phyloP scores from a whole-genome alignment of 2,888 invertebrate genomes.

The Pelosia muscerda region DNA sequence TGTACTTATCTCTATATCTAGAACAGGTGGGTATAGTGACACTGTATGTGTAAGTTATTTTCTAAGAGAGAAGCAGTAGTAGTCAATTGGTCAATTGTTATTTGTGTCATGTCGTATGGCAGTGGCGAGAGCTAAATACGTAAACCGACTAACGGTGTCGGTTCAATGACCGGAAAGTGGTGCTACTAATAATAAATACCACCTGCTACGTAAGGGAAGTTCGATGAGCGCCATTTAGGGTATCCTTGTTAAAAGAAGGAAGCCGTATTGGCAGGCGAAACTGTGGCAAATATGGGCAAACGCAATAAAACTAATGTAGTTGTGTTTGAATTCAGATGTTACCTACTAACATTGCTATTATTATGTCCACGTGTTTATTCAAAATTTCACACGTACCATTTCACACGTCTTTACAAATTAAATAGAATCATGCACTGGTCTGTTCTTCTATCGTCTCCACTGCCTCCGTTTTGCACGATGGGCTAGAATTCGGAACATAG shows the following conservation, averaged over 20 bases:
- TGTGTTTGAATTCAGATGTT: not conserved
- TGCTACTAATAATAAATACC: conserved; percentile 80
- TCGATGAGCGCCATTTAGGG: conserved; percentile 60
- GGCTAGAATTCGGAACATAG: too few species aligned
- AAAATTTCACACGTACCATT: too few species aligned
- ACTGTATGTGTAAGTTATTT: not conserved
- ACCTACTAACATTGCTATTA: not conserved
- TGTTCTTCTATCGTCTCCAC: too few species aligned
- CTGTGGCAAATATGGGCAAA: conserved; percentile 39
- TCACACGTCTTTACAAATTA: too few species aligned
- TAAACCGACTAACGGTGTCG: conserved; percentile 81
- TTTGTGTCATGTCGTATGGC: conserved; percentile 80
- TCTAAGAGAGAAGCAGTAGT: conserved; percentile 51
- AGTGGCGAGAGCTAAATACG: conserved; percentile 79
- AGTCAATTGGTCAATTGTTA: conserved; percentile 78
- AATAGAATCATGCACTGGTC: too few species aligned
- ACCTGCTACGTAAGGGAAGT: conserved; percentile 77
- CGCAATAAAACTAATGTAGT: conserved; percentile 23
- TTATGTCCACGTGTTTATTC: not conserved
- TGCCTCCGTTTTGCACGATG: too few species aligned
- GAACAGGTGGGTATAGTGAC: conserved; percentile 8
- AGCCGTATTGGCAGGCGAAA: conserved; percentile 36
- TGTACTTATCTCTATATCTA: conserved; percentile 40
- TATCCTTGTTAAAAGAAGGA: conserved; percentile 60
- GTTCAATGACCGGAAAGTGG: conserved; percentile 84